Evolutionary conservation across 2,888 invertebrate species (phyloP), one percentile per base, ranked within the genome.

Genomic region (Craniophora ligustri): DNA sequence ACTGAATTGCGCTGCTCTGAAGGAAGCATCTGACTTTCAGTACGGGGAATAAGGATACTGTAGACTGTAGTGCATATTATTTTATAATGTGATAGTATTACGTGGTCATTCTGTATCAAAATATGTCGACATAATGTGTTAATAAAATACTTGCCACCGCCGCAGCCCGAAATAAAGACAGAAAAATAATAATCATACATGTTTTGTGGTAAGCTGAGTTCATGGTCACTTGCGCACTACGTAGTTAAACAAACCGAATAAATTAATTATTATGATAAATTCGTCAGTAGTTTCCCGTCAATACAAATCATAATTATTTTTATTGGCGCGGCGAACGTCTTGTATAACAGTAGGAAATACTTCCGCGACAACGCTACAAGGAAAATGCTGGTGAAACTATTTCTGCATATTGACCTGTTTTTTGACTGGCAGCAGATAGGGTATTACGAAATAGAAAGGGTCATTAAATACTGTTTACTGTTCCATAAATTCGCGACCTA

Each of bases 351-450:
- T 21, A 58, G 69, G 58, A 72, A 74, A 47, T 55, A 34, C 13
- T 36, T 41, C 16, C 45, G 26, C 10, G 42, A 18, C 16, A 48
- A 46, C 31, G 30, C 28, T 11, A 51, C 7, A 19, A 42, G 49
- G 44, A 49, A 75, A 63, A 65, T 51, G 7, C 26, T 16, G 28
- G 45, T 57, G 49, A 68, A 62, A 50, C 68, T 73, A 75, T 75
- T 75, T 75, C 31, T 59, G 56, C 41, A 44, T 55, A 44, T 47
- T 60, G 71, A 61, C 65, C 65, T 31, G 56, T 48, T 71, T 67
- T 42, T 40, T 30, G 13, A 47, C 28, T 32, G 53, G 51, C 44
- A 48, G 42, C 31, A 61, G 30, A 62, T 23, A 34, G 32, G 21
- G 35, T 30, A 53, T 75, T 74, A 46, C 55, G 62, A 35, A 70